A percentile compares a stretch with the other conserved stretches of the same genome.
Evolutionary conservation across 2,888 invertebrate genomes (phyloP).

Genomic region (Adelognathus sp.): DNA sequence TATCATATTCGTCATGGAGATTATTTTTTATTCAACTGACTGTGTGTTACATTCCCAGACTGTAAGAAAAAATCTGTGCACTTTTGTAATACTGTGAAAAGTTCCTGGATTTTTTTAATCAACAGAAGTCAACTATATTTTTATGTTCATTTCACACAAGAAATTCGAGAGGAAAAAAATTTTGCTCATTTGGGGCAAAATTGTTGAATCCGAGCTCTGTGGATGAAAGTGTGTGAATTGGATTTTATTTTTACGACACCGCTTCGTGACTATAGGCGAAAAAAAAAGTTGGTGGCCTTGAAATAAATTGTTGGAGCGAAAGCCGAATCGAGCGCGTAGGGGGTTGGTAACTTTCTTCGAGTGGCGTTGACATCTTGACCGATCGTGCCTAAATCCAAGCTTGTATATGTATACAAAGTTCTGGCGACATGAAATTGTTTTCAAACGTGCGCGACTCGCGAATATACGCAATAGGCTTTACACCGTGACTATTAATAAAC

Average conservation of each 20-base stretch:
- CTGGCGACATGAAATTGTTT: background rate
- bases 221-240: background rate
- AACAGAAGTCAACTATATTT: too few relatives aligned
- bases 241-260: background rate
- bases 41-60: too few relatives aligned
- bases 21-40: too few relatives aligned
- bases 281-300: background rate
- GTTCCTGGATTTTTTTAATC: too few relatives aligned
- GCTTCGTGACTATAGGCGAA: background rate
- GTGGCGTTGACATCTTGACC: background rate
- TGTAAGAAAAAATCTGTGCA: too few relatives aligned
- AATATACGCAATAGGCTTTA: background rate
- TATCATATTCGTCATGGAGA: too few relatives aligned
- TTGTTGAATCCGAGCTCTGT: too few relatives aligned
- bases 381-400: background rate
- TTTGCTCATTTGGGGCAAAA: too few relatives aligned
- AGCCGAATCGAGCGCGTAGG: background rate
- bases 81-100: too few relatives aligned
- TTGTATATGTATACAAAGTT: too few relatives aligned
- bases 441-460: background rate
- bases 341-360: background rate
- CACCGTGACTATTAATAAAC: background rate
- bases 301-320: background rate
- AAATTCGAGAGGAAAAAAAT: too few relatives aligned
- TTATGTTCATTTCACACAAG: too few relatives aligned